A percentile compares a stretch with the other conserved stretches of the same genome.
These are phyloP conservation scores for Galbula dea DNA, from an alignment of 2,113 vertebrate genomes.

Conservation along the genomic window DNA sequence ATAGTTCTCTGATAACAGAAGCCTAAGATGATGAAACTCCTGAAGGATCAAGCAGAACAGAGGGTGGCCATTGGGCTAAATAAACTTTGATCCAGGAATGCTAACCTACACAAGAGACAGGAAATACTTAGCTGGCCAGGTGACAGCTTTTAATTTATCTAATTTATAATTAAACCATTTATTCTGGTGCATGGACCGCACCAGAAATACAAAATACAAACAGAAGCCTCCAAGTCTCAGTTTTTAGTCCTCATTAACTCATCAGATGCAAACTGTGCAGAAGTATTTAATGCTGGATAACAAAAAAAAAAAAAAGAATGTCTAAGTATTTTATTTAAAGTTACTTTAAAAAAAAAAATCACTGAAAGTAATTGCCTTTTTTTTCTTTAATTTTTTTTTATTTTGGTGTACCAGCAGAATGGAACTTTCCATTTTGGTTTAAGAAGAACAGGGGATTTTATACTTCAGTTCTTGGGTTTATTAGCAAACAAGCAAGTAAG, in stretches of 20 bases:
- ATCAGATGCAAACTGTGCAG: background rate
- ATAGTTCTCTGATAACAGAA: background rate
- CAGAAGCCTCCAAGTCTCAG: background rate
- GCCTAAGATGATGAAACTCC: background rate
- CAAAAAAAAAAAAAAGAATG: fast-evolving
- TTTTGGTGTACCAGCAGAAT: background rate
- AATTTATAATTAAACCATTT: background rate
- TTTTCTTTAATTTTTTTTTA: too few species aligned
- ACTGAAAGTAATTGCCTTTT: background rate
- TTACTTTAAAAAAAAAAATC: too few species aligned
- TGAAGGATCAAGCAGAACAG: background rate
- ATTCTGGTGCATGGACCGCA: background rate
- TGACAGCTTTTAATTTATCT: background rate
- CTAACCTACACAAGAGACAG: background rate
- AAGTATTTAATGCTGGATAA: background rate
- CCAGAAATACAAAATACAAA: too few species aligned
- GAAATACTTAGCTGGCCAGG: background rate
- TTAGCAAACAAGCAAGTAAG: background rate
- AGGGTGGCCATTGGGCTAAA: background rate
- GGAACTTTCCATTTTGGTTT: background rate
- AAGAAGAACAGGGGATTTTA: background rate
- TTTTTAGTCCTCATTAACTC: background rate
- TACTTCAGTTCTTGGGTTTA: background rate
- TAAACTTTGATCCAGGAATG: background rate
- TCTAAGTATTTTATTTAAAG: background rate